Base-by-base conservation (phyloP, 2,797 vertebrate genomes). In the Schizopygopsis pylzovi region DNA sequence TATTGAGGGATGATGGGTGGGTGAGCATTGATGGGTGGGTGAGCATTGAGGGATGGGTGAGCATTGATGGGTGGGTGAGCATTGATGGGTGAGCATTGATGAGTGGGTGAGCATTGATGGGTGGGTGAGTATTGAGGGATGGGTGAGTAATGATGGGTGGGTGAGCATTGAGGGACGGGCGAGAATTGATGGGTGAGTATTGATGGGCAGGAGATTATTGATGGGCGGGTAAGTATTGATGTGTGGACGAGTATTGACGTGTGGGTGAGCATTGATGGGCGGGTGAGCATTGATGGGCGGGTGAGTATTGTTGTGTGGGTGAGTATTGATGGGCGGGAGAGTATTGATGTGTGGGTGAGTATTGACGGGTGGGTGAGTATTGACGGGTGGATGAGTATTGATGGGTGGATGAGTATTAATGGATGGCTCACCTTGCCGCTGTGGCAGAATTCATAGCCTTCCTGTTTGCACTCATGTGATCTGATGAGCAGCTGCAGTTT, bases 401-500 rank as follows among this genome's bases (percentile, higher is more conserved):
- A 63, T 65, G 13, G 28, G 6, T 33, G 6, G 5, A 7, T 33
- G 25, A 15, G 13, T 49, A 49, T 20, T 54, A 20, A 11, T 16
- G n/a, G 70, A 45, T 47, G 13, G 67, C 92, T 75, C 33, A 98
- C 98, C 96, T 92, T 96, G 82, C 95, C 94, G 79, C 93, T 92
- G 91, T 98, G 98, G 86, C 97, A 97, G 93, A 98, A 97, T 90
- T 98, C 97, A 0, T 97, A 99, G 83, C 98, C 98, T 12, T 99
- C 97, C 5, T 96, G 97, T 91, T 99, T 99, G 94, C 98, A 99
- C 92, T 99, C 97, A 0, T 98, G 98, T 10, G 97, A 99, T 13
- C 97, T 97, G 90, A 99, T 98, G 86, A 99, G 95, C 81, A 99
- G 93, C 82, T 96, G 96, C 43, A 99, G 90, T 75, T 91, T 93